phyloP scores from a whole-genome alignment of 2,113 vertebrate genomes.

The Tachycineta bicolor region DNA sequence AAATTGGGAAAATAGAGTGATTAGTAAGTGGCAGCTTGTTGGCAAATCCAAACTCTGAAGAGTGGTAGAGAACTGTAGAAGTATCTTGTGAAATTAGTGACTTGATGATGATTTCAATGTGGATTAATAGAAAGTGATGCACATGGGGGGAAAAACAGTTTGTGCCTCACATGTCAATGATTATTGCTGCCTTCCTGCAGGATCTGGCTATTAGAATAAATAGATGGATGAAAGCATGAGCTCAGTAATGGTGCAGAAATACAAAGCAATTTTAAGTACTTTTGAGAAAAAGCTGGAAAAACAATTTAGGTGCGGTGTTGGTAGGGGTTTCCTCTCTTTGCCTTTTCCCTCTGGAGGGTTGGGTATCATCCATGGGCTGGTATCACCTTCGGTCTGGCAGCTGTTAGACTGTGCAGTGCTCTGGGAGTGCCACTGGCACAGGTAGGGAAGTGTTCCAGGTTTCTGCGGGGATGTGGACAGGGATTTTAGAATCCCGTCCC shows the following conservation, averaged over 20 bases:
- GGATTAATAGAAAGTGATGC: slow-evolving; percentile 30
- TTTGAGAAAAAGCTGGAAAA: neutral
- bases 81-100: slow-evolving; percentile 44
- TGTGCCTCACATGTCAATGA: neutral
- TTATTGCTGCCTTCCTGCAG: neutral
- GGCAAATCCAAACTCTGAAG: slow-evolving; percentile 12
- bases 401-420: neutral
- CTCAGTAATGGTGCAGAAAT: neutral
- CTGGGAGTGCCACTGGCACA: neutral
- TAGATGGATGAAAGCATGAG: neutral
- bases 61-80: slow-evolving; percentile 6
- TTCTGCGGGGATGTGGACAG: neutral
- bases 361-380: neutral
- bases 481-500: neutral
- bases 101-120: slow-evolving; percentile 36
- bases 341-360: neutral
- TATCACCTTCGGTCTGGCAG: neutral
- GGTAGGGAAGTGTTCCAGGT: neutral
- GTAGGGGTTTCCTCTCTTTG: neutral
- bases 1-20: slow-evolving; percentile 48
- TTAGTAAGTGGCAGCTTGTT: slow-evolving; percentile 51
- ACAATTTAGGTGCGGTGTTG: neutral
- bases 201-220: neutral
- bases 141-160: neutral
- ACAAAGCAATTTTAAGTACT: neutral